These are phyloP conservation scores for Phoenicopterus ruber DNA, from an alignment of 2,113 vertebrate genomes.

Conservation along the genomic window DNA sequence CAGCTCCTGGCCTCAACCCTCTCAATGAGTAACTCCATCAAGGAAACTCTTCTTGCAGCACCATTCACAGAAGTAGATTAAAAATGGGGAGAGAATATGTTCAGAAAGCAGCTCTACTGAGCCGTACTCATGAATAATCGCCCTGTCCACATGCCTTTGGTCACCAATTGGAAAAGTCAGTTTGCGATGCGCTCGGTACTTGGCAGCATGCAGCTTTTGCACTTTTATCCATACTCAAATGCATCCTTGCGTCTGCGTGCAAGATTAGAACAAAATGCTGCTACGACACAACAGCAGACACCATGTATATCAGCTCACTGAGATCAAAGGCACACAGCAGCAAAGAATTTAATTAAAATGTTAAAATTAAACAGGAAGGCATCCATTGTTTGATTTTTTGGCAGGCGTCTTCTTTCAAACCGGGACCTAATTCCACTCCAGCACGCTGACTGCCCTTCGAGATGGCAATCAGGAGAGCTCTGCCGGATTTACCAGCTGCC, in stretches of 20 bases:
- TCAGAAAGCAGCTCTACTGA: neutral
- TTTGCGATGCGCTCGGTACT: neutral
- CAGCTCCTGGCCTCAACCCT: neutral
- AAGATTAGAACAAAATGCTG: neutral
- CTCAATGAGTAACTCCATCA: neutral
- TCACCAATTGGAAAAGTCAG: neutral
- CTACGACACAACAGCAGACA: neutral
- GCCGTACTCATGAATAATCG: neutral
- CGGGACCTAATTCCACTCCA: neutral
- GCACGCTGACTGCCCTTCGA: neutral
- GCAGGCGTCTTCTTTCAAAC: neutral
- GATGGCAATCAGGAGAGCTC: conserved; percentile 5
- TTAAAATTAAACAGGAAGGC: conserved; percentile 54
- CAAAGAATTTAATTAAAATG: conserved; percentile 59
- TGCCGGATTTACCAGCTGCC: neutral
- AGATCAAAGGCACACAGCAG: conserved; percentile 53
- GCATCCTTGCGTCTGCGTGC: neutral
- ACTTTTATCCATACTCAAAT: neutral
- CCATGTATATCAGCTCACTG: neutral
- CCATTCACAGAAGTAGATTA: neutral
- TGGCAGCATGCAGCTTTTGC: neutral
- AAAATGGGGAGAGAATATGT: neutral
- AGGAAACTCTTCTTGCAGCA: neutral
- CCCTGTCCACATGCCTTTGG: neutral
- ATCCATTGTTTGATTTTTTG: conserved; percentile 60